Percentiles rank a stretch among this genome's conserved stretches.
Conservation (phyloP, 2,797 vertebrate species). For the Mus minutoides region DNA sequence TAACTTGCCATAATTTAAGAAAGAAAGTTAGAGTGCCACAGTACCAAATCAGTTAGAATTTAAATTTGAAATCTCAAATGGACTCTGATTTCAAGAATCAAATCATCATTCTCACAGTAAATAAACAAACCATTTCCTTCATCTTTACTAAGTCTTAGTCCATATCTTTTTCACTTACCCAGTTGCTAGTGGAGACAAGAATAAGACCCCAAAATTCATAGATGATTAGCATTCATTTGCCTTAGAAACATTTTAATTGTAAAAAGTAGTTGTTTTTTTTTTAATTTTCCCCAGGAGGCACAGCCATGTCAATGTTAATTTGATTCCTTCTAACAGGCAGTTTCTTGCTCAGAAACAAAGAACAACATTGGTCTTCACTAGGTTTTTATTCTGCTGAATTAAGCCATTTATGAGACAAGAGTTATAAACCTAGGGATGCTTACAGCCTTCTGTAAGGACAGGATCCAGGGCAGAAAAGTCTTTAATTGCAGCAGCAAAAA, state of each 20-base stretch:
- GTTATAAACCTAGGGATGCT: neutral
- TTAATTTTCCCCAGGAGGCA: neutral
- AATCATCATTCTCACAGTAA: neutral
- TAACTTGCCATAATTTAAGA: neutral
- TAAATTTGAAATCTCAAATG: neutral
- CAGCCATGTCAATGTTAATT: neutral
- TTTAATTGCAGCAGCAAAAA: neutral
- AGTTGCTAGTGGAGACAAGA: neutral
- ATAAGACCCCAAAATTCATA: neutral
- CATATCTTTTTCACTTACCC: neutral
- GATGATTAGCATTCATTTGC: neutral
- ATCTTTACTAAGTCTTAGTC: neutral
- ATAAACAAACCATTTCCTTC: neutral
- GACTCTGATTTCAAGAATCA: neutral
- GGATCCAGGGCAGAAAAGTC: neutral
- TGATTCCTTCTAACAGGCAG: neutral
- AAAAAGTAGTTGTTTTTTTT: neutral
- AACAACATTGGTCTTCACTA: neutral
- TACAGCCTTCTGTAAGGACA: neutral
- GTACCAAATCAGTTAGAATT: neutral
- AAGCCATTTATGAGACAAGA: neutral
- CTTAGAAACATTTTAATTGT: neutral
- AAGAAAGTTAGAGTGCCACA: neutral
- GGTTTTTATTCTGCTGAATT: neutral
- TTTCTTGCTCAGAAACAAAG: neutral